A percentile compares a stretch with the other conserved stretches of the same genome.
Evolutionary conservation across 92 coral and sea anemone species (phyloP).

Genomic region (Epizoanthus ramosus): DNA sequence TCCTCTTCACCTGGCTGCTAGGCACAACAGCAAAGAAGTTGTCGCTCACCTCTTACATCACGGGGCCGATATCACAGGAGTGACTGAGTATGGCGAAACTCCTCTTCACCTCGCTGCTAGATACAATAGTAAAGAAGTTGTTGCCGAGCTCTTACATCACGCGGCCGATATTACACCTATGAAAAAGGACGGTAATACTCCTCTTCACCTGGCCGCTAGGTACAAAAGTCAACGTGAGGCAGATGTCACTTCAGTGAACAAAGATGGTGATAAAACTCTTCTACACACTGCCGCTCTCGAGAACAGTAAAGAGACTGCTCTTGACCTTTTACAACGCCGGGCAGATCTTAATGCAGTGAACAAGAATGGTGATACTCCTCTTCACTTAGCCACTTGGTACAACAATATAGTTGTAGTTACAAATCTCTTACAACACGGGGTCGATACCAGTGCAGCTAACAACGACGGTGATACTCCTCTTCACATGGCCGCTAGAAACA

Average conservation of each 20-base stretch:
- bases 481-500: too few relatives aligned
- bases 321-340: too few relatives aligned
- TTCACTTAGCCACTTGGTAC: neutral
- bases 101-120: neutral
- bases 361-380: neutral
- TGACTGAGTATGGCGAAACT: neutral
- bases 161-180: too few relatives aligned
- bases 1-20: conserved; percentile 3
- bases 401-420: neutral
- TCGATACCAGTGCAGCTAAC: neutral
- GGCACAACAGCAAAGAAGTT: neutral
- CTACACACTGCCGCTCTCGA: neutral
- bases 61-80: neutral
- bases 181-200: too few relatives aligned
- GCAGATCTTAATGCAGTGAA: too few relatives aligned
- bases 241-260: too few relatives aligned
- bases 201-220: too few relatives aligned
- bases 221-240: too few relatives aligned
- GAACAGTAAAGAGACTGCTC: too few relatives aligned
- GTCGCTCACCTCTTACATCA: neutral
- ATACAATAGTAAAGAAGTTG: too few relatives aligned
- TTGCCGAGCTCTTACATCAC: too few relatives aligned
- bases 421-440: neutral
- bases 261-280: too few relatives aligned
- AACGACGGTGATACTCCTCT: neutral